Conservation (phyloP, 2,797 vertebrate species). For the Orestias chungarensis region DNA sequence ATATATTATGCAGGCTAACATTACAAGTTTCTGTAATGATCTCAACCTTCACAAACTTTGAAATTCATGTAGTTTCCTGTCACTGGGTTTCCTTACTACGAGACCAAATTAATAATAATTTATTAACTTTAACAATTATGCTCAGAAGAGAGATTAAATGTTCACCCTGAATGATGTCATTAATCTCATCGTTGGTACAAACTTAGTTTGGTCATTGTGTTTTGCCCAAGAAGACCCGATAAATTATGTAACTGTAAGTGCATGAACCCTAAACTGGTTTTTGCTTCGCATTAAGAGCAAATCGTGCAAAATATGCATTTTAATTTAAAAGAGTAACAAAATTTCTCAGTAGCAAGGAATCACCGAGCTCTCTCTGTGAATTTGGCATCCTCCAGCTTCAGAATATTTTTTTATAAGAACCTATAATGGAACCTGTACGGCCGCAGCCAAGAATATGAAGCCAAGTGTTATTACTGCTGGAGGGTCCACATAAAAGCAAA, state of each 20-base stretch:
- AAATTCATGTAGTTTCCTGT: background rate
- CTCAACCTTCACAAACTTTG: background rate
- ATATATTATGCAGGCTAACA: too few species aligned
- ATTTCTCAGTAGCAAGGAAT: constrained; percentile 63
- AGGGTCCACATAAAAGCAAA: constrained; percentile 43
- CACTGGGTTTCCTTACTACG: background rate
- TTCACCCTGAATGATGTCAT: background rate
- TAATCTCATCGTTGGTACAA: background rate
- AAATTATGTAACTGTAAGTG: background rate
- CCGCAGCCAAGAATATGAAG: constrained; percentile 46
- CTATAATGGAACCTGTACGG: constrained; percentile 63
- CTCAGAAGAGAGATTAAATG: background rate
- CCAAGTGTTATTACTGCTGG: constrained; percentile 54
- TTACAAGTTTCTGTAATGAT: background rate
- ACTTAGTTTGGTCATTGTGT: background rate
- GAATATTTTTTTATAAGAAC: constrained; percentile 71
- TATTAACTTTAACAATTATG: background rate
- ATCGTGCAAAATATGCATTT: constrained; percentile 36
- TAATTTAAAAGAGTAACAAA: constrained; percentile 62
- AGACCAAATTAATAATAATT: background rate
- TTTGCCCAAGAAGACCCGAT: background rate
- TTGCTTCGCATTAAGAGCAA: constrained; percentile 51
- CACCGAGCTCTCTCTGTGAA: constrained; percentile 41
- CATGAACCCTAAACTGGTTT: constrained; percentile 18
- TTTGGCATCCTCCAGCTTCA: constrained; percentile 49